phyloP scores from a whole-genome alignment of 2,113 vertebrate species.

The Odocoileus hemionus region DNA sequence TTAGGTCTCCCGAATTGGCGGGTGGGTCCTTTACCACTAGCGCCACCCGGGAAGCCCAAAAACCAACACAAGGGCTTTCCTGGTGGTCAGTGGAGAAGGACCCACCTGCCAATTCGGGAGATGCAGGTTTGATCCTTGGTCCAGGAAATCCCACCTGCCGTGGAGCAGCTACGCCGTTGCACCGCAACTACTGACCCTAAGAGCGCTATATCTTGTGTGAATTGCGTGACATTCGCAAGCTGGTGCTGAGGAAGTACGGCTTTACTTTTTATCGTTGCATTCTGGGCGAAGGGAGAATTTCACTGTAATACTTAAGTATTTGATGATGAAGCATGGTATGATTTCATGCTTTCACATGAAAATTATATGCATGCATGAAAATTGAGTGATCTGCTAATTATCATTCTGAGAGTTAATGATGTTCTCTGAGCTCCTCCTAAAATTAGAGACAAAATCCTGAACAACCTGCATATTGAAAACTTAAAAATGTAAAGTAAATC shows the following conservation, averaged over 20 bases:
- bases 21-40: background rate
- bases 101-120: background rate
- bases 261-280: background rate
- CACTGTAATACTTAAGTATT: background rate
- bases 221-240: background rate
- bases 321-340: background rate
- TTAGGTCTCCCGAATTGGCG: background rate
- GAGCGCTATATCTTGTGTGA: background rate
- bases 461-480: background rate
- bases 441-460: background rate
- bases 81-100: background rate
- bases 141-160: background rate
- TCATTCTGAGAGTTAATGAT: background rate
- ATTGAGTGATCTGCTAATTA: background rate
- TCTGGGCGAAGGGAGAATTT: background rate
- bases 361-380: background rate
- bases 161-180: rapidly evolving
- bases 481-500: background rate
- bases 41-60: background rate
- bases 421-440: background rate
- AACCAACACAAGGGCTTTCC: background rate
- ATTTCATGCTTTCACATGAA: background rate
- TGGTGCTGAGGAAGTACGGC: background rate
- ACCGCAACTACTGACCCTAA: background rate
- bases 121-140: rapidly evolving